These are phyloP conservation scores for Drosophila busckii DNA, from an alignment of 1,140 invertebrate species.

Conservation along the genomic window DNA sequence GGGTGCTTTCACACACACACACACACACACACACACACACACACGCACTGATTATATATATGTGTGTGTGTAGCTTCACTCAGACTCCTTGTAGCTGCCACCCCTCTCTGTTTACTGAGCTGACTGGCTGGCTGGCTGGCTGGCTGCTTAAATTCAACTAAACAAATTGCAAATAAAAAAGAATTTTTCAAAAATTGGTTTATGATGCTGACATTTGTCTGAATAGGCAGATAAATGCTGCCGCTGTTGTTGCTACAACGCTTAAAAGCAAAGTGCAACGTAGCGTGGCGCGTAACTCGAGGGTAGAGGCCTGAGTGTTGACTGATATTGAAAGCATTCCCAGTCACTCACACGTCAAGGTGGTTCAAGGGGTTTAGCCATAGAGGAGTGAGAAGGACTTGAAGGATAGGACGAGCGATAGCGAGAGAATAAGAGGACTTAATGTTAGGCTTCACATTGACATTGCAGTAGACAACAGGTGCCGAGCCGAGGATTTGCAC, in stretches of 20 bases:
- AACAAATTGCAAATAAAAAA: conserved; percentile 76
- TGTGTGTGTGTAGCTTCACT: too few relatives aligned
- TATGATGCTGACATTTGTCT: conserved; percentile 65
- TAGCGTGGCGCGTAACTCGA: conserved; percentile 23
- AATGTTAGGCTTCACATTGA: conserved; percentile 10
- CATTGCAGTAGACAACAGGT: conserved; percentile 47
- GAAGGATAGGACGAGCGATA: too few relatives aligned
- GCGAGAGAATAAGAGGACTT: too few relatives aligned
- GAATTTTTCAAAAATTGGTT: conserved; percentile 75
- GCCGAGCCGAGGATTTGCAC: conserved; percentile 22
- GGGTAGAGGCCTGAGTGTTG: neutral
- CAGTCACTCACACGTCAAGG: conserved; percentile 20
- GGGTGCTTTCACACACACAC: too few relatives aligned
- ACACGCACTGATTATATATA: too few relatives aligned
- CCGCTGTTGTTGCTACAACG: conserved; percentile 10
- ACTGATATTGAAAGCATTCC: too few relatives aligned
- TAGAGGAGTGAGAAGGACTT: too few relatives aligned
- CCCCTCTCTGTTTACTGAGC: too few relatives aligned
- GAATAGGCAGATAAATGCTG: conserved; percentile 2
- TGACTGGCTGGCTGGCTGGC: too few relatives aligned
- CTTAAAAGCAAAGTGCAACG: conserved; percentile 35
- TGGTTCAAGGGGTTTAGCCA: conserved; percentile 31
- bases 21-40: too few relatives aligned
- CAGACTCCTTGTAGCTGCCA: neutral
- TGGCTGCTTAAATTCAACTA: conserved; percentile 59